Evolutionary conservation across 1,140 invertebrate genomes (phyloP).

Genomic region (Eueides isabella): DNA sequence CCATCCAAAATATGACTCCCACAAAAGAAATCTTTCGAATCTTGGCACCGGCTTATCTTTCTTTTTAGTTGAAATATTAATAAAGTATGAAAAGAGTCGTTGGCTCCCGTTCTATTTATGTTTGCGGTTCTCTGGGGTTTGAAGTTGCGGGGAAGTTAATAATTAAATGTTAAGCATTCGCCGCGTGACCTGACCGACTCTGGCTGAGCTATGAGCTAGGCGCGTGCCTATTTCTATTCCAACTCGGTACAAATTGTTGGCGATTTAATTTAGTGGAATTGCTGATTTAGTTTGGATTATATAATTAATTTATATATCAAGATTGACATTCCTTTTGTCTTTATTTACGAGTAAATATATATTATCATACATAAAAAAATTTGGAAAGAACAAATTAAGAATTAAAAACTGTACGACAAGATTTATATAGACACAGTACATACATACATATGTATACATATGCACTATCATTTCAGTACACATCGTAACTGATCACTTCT

Average conservation of each 20-base stretch:
- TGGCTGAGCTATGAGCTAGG: slow-evolving; percentile 22
- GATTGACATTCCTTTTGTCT: too few species aligned
- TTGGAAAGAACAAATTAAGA: too few species aligned
- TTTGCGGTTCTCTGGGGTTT: slow-evolving; percentile 41
- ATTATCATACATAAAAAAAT: too few species aligned
- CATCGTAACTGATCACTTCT: not conserved
- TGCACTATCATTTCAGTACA: not conserved
- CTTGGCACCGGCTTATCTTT: slow-evolving; percentile 23
- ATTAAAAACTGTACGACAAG: too few species aligned
- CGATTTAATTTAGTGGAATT: slow-evolving; percentile 22
- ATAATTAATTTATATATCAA: slow-evolving; percentile 3
- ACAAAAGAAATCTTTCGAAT: slow-evolving; percentile 26
- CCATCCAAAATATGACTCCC: slow-evolving; percentile 6
- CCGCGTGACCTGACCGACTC: slow-evolving; percentile 42
- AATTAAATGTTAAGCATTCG: slow-evolving; percentile 48
- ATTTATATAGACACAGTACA: too few species aligned
- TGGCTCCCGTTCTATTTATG: slow-evolving; percentile 32
- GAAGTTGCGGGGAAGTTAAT: slow-evolving; percentile 42
- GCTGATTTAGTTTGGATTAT: slow-evolving; percentile 20
- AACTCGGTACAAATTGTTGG: slow-evolving; percentile 29
- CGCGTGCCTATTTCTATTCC: slow-evolving; percentile 29
- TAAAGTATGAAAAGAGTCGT: slow-evolving; percentile 35
- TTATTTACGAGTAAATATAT: too few species aligned
- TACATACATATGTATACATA: not conserved
- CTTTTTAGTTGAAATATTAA: slow-evolving; percentile 38